A percentile compares a stretch with the other conserved stretches of the same genome.
Evolutionary conservation across 2,888 invertebrate species (phyloP).

Genomic region (Syrphus vitripennis): DNA sequence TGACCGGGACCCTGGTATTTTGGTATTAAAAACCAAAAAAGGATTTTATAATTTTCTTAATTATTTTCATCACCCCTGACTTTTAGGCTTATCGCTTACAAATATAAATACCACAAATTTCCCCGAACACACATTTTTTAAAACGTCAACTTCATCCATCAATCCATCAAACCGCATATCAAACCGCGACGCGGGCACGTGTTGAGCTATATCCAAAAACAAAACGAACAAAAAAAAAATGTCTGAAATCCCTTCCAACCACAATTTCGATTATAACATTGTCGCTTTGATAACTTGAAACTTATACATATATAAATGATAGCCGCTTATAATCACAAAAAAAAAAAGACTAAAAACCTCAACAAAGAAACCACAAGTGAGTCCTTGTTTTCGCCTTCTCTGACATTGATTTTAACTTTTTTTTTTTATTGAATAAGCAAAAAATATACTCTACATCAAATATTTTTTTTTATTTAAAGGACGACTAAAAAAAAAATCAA

Average conservation of each 20-base stretch:
- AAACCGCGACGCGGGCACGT: conserved; percentile 49
- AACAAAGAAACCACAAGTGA: conserved; percentile 53
- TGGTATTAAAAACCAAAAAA: background rate
- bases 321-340: background rate
- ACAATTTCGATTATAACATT: conserved; percentile 47
- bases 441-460: background rate
- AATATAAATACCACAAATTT: conserved; percentile 41
- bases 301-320: background rate
- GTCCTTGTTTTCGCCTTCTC: background rate
- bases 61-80: conserved; percentile 39
- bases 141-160: conserved; percentile 51
- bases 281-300: conserved; percentile 47
- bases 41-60: conserved; percentile 20
- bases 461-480: background rate
- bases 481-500: conserved; percentile 14
- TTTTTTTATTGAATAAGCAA: background rate
- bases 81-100: conserved; percentile 25
- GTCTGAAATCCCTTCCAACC: conserved; percentile 18
- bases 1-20: background rate
- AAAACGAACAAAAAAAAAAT: background rate
- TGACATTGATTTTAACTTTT: conserved; percentile 8
- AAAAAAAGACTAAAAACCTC: conserved; percentile 21
- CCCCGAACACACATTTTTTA: conserved; percentile 9
- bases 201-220: background rate
- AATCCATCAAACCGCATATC: conserved; percentile 56